A percentile compares a stretch with the other conserved stretches of the same genome.
Conservation (phyloP, 2,888 invertebrate species). For the Trachelus troglodyta region DNA sequence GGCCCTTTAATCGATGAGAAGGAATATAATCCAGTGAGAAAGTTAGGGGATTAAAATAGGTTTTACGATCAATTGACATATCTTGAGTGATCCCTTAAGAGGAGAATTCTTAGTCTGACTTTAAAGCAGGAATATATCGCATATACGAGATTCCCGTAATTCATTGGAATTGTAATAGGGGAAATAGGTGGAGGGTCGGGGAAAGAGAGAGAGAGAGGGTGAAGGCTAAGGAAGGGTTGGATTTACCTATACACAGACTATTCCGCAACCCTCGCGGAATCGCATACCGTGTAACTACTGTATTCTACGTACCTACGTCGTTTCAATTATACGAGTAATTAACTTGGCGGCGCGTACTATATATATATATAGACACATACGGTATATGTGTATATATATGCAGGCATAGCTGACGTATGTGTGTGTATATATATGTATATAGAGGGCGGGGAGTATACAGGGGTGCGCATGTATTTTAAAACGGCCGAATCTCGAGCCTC, state of each 20-base stretch:
- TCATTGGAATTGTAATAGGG: neutral
- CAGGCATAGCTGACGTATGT: neutral
- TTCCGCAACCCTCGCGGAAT: slow-evolving; percentile 1
- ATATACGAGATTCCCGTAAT: neutral
- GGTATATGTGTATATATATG: neutral
- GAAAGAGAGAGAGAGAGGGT: neutral
- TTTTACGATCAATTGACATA: neutral
- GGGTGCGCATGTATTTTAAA: neutral
- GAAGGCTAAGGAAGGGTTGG: neutral
- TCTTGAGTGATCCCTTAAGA: neutral
- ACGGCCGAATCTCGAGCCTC: neutral
- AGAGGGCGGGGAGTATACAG: neutral
- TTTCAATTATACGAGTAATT: slow-evolving; percentile 53
- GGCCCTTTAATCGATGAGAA: neutral
- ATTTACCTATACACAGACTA: slow-evolving; percentile 1
- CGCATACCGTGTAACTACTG: slow-evolving; percentile 22
- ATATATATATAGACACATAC: neutral
- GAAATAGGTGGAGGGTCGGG: neutral
- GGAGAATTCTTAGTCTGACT: neutral
- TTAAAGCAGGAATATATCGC: neutral
- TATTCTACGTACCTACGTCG: slow-evolving; percentile 54
- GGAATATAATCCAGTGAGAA: neutral
- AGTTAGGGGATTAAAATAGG: neutral
- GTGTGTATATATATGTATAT: neutral
- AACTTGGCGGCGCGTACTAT: slow-evolving; percentile 1